phyloP scores from a whole-genome alignment of 2,888 invertebrate genomes.

The Agonopterix heracliana region DNA sequence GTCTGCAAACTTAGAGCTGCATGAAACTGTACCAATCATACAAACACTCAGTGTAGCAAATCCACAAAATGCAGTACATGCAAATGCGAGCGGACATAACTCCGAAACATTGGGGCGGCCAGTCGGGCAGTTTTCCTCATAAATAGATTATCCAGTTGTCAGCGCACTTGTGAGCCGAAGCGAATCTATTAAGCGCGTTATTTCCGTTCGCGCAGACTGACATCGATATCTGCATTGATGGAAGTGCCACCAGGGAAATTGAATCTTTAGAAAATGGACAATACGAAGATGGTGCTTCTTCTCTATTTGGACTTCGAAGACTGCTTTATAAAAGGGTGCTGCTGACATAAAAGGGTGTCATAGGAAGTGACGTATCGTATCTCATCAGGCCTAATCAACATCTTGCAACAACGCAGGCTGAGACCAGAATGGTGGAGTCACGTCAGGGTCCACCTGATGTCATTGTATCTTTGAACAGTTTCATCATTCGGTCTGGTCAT shows the following conservation, averaged over 20 bases:
- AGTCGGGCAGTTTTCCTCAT: constrained; percentile 64
- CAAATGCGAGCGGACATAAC: constrained; percentile 1
- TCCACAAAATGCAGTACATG: not conserved
- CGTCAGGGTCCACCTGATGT: too few relatives aligned
- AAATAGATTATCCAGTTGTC: constrained; percentile 73
- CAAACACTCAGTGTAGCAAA: not conserved
- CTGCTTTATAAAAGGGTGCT: too few relatives aligned
- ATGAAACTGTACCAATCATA: not conserved
- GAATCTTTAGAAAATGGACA: not conserved
- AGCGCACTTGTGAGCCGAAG: constrained; percentile 63
- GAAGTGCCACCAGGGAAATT: constrained; percentile 21
- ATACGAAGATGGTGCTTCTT: too few relatives aligned
- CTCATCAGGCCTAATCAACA: too few relatives aligned
- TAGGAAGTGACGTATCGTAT: too few relatives aligned
- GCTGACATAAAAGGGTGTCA: too few relatives aligned
- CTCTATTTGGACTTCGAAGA: too few relatives aligned
- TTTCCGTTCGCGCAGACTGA: constrained; percentile 57
- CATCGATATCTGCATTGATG: constrained; percentile 23
- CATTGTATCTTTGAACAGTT: too few relatives aligned
- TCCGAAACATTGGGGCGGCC: constrained; percentile 1
- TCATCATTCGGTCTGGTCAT: too few relatives aligned
- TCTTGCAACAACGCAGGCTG: too few relatives aligned
- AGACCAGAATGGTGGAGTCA: too few relatives aligned
- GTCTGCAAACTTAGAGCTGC: not conserved
- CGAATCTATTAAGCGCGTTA: constrained; percentile 75